Base-by-base conservation (phyloP, 1,140 invertebrate species). In the Leptonema lineaticorne region DNA sequence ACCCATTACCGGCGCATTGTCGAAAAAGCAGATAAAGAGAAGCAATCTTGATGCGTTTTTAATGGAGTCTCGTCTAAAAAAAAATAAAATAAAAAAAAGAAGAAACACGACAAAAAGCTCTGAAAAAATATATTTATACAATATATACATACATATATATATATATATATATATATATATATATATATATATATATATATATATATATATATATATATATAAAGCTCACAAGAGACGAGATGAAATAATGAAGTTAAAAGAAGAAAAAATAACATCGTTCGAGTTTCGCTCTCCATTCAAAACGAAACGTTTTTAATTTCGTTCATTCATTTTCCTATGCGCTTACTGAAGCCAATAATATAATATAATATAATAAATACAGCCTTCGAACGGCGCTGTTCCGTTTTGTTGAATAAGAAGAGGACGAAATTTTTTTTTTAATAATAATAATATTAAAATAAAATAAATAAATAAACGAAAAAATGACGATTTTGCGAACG, bases 21-120 rank as follows among this genome's bases (percentile, higher is more conserved):
- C 50, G 50, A 53, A 53, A 53, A 53, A 53, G 50, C 50, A 53
- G 50, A 53, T 53, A 53, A 53, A 53, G 50, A 26, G 50, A 24
- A 26, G 7, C 50, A 53, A 53, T 53, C 50, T 53, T 53, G 50
- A 53, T 53, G 50, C 50, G 50, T 53, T 53, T 53, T 53, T 53
- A 53, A 53, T 53, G 50, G 50, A 53, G 50, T 53, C 50, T 53
- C 50, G 50, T 7, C 50, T 53, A 22, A 53, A 53, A 53, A 53
- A 53, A 53, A 26, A 26, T 26, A 7, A 53, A 53, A 53, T 26
- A 50, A 50, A 50, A 50, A 22, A 48, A n/a, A n/a, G n/a, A n/a
- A n/a, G n/a, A n/a, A n/a, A n/a, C n/a, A n/a, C n/a, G n/a, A n/a
- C n/a, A n/a, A n/a, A n/a, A n/a, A n/a, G n/a, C n/a, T n/a, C n/a